These are phyloP conservation scores for Onychomys torridus DNA, from an alignment of 2,797 vertebrate species.

Conservation along the genomic window DNA sequence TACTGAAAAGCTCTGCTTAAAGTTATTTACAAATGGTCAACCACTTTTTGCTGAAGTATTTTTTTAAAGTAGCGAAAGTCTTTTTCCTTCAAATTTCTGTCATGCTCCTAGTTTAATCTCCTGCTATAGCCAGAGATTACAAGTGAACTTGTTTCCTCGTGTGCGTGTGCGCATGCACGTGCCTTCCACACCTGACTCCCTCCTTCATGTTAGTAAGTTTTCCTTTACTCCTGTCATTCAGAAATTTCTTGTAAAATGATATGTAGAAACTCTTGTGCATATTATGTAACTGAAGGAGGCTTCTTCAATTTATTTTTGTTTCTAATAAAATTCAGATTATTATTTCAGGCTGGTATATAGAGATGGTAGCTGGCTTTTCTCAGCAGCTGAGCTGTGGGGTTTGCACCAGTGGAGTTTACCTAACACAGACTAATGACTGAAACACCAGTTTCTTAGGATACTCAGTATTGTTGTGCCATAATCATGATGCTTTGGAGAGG, in stretches of 20 bases:
- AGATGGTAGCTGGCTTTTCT: constrained; percentile 87
- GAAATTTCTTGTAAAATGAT: constrained; percentile 84
- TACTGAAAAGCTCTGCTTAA: constrained; percentile 76
- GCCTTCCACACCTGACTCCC: neutral
- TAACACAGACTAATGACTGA: constrained; percentile 74
- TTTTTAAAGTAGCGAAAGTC: constrained; percentile 67
- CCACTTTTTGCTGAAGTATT: constrained; percentile 79
- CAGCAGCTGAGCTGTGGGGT: constrained; percentile 81
- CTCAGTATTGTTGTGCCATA: neutral
- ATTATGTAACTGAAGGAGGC: constrained; percentile 82
- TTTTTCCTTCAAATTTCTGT: constrained; percentile 69
- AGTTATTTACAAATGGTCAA: constrained; percentile 83
- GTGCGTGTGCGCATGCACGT: neutral
- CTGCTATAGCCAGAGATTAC: constrained; percentile 69
- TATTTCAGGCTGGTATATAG: constrained; percentile 88
- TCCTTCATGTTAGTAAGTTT: constrained; percentile 73
- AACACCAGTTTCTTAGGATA: constrained; percentile 64
- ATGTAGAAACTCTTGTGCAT: constrained; percentile 83
- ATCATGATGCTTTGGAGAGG: constrained; percentile 10
- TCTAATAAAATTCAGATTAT: constrained; percentile 86
- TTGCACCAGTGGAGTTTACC: constrained; percentile 57
- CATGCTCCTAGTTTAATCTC: constrained; percentile 73
- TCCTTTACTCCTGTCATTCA: constrained; percentile 81
- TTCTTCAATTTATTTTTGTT: constrained; percentile 83
- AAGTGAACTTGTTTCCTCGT: constrained; percentile 20